Conservation (phyloP, 1,140 invertebrate species). For the Trichonephila inaurata region DNA sequence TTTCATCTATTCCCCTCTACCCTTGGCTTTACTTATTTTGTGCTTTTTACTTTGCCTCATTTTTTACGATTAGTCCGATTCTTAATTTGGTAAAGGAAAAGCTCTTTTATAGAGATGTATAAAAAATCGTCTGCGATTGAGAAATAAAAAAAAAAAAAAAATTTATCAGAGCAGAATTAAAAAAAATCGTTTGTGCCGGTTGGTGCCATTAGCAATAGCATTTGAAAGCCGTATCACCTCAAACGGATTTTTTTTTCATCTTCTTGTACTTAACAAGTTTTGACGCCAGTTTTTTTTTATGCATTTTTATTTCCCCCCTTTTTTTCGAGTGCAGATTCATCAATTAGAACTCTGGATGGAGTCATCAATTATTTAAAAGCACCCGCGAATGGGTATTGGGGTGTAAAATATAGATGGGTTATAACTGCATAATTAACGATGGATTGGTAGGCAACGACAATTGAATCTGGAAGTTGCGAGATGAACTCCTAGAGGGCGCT, state of each 20-base stretch:
- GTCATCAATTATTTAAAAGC: constrained; percentile 77
- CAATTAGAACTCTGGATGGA: constrained; percentile 68
- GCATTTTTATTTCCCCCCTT: constrained; percentile 25
- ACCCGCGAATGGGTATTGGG: constrained; percentile 71
- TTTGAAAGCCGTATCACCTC: constrained; percentile 64
- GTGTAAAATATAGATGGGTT: constrained; percentile 77
- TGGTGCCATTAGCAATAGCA: constrained; percentile 65
- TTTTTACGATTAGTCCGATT: constrained; percentile 76
- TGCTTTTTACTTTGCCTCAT: constrained; percentile 63
- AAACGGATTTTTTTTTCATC: constrained; percentile 61
- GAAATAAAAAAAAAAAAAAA: constrained; percentile 34
- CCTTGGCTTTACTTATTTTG: neutral
- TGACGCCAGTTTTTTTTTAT: constrained; percentile 59
- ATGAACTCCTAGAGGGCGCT: constrained; percentile 59
- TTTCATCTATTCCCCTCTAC: neutral
- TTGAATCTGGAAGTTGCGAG: constrained; percentile 74
- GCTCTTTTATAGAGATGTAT: constrained; percentile 1
- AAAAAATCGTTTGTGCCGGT: constrained; percentile 66
- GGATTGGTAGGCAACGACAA: constrained; percentile 72
- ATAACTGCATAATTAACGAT: constrained; percentile 76
- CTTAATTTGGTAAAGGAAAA: constrained; percentile 73
- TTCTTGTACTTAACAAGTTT: constrained; percentile 75
- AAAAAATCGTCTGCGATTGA: constrained; percentile 36
- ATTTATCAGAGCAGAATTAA: constrained; percentile 35
- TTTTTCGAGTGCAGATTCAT: constrained; percentile 65